These are phyloP conservation scores for Hydrophis major DNA, from an alignment of 2,797 vertebrate species.

Conservation along the genomic window DNA sequence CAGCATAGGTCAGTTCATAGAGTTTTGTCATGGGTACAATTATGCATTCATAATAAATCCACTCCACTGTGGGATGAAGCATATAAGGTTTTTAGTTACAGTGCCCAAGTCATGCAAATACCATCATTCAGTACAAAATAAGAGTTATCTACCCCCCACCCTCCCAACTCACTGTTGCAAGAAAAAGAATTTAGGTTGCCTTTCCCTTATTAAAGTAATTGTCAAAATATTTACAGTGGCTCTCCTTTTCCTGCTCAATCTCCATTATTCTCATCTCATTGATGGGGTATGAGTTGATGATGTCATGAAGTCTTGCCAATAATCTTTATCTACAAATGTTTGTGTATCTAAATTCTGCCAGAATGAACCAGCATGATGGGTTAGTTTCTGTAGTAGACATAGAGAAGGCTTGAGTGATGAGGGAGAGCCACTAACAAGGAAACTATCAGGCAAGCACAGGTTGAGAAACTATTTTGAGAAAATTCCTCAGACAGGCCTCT, in stretches of 20 bases:
- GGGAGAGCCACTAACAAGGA: background rate
- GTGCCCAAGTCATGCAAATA: background rate
- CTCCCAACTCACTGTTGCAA: background rate
- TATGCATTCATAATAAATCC: background rate
- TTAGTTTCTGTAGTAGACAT: background rate
- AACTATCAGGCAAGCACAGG: background rate
- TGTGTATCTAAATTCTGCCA: background rate
- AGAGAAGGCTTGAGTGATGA: background rate
- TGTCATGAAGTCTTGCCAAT: background rate
- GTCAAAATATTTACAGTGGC: background rate
- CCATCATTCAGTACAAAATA: background rate
- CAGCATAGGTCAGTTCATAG: background rate
- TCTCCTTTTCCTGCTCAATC: background rate
- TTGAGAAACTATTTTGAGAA: background rate
- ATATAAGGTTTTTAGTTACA: background rate
- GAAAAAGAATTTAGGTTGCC: background rate
- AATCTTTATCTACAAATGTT: background rate
- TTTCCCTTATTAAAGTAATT: background rate
- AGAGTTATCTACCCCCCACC: background rate
- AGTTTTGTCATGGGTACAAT: background rate
- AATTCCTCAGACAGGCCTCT: background rate
- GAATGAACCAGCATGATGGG: background rate
- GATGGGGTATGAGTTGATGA: background rate
- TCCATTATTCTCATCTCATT: background rate
- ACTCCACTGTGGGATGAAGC: background rate